Evolutionary conservation across 1,140 invertebrate species (phyloP).

Genomic region (Paracyclopina nana): DNA sequence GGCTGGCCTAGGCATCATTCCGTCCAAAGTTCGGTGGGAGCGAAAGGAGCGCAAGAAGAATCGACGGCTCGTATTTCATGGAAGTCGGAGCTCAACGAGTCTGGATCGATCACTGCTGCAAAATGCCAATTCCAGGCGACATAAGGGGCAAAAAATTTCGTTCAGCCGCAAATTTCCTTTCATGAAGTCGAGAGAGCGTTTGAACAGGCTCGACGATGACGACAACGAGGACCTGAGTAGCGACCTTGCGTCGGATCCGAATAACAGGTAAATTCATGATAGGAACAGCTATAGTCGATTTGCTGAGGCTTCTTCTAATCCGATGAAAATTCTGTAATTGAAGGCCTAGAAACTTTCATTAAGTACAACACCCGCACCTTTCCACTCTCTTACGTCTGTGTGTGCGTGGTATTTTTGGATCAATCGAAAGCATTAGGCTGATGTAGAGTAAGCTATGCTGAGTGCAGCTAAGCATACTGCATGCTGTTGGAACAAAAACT

Average conservation of each 20-base stretch:
- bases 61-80: slow-evolving; percentile 91
- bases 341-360: not conserved
- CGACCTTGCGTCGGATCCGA: slow-evolving; percentile 71
- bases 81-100: slow-evolving; percentile 39
- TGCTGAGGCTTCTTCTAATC: not conserved
- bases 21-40: slow-evolving; percentile 70
- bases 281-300: too few relatives aligned
- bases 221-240: slow-evolving; percentile 37
- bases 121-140: not conserved
- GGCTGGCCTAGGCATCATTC: slow-evolving; percentile 52
- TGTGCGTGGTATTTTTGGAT: too few relatives aligned
- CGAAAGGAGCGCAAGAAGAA: slow-evolving; percentile 84
- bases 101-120: slow-evolving; percentile 6
- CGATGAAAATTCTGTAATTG: not conserved
- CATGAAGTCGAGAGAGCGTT: slow-evolving; percentile 43
- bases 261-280: slow-evolving; percentile 74
- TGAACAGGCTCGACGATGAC: slow-evolving; percentile 72
- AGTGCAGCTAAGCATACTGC: too few relatives aligned
- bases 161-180: slow-evolving; percentile 94
- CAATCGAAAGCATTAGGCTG: too few relatives aligned
- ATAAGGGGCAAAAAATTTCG: slow-evolving; percentile 85
- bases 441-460: too few relatives aligned
- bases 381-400: too few relatives aligned
- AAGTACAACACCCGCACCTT: too few relatives aligned
- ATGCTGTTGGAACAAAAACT: too few relatives aligned